phyloP scores from a whole-genome alignment of 2,888 invertebrate species.

The Cloeon dipterum region DNA sequence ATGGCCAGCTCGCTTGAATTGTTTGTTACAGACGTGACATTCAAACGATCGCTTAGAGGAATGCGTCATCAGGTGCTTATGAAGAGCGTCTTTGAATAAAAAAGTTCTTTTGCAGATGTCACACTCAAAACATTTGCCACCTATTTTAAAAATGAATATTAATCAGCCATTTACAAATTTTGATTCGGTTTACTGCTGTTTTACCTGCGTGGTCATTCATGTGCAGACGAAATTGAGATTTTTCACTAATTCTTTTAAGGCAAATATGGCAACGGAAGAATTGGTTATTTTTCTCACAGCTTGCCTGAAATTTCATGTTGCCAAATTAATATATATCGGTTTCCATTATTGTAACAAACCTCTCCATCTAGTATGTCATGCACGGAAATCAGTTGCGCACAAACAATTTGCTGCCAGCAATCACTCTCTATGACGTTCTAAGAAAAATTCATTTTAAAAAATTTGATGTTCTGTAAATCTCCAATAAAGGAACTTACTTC shows the following conservation, averaged over 20 bases:
- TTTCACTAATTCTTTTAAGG: constrained; percentile 4
- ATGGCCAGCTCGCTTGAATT: constrained; percentile 3
- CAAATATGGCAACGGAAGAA: constrained; percentile 4
- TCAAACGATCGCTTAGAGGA: constrained; percentile 2
- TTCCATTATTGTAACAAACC: background rate
- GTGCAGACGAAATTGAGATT: constrained; percentile 3
- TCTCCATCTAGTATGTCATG: background rate
- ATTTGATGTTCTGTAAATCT: background rate
- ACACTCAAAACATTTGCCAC: constrained; percentile 4
- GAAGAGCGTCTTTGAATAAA: constrained; percentile 2
- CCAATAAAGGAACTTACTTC: no score
- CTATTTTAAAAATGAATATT: background rate
- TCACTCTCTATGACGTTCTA: background rate
- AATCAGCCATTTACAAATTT: background rate
- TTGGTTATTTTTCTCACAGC: background rate
- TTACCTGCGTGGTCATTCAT: constrained; percentile 5
- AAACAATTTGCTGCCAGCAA: background rate
- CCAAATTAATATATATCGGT: background rate
- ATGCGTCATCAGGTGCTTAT: constrained; percentile 3
- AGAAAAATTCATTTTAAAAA: background rate
- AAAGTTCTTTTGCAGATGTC: constrained; percentile 3
- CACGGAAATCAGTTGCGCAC: background rate
- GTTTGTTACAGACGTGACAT: constrained; percentile 2
- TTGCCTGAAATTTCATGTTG: background rate
- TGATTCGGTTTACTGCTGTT: background rate